Percentiles rank a stretch among this genome's conserved stretches.
Conservation (phyloP, 2,113 vertebrate genomes). For the Eudorcas thomsonii region DNA sequence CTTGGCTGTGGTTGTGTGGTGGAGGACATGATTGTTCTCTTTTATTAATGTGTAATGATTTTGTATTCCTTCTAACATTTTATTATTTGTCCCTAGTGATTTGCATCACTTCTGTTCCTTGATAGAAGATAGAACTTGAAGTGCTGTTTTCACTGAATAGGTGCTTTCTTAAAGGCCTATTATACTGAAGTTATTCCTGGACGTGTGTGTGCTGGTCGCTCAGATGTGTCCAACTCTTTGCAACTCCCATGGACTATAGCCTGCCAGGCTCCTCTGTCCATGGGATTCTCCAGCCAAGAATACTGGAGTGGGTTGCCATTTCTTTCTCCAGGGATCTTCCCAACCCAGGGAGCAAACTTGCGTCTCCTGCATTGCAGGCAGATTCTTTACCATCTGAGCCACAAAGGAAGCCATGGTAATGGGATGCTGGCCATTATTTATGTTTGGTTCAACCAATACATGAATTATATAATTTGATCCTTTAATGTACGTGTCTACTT, state of each 20-base stretch:
- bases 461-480: neutral
- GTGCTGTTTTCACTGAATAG: neutral
- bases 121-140: neutral
- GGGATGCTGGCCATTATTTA: neutral
- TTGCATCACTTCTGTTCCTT: neutral
- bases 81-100: neutral
- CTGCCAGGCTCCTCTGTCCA: neutral
- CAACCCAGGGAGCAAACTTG: neutral
- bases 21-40: neutral
- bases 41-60: neutral
- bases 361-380: neutral
- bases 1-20: neutral
- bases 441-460: neutral
- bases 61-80: neutral
- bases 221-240: neutral
- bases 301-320: neutral
- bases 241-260: neutral
- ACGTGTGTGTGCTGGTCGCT: neutral
- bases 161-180: neutral
- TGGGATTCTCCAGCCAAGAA: neutral
- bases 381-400: neutral
- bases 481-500: neutral
- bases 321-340: neutral
- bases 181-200: neutral
- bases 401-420: neutral